phyloP scores from a whole-genome alignment of 2,113 vertebrate genomes.

The Alethe castanea region DNA sequence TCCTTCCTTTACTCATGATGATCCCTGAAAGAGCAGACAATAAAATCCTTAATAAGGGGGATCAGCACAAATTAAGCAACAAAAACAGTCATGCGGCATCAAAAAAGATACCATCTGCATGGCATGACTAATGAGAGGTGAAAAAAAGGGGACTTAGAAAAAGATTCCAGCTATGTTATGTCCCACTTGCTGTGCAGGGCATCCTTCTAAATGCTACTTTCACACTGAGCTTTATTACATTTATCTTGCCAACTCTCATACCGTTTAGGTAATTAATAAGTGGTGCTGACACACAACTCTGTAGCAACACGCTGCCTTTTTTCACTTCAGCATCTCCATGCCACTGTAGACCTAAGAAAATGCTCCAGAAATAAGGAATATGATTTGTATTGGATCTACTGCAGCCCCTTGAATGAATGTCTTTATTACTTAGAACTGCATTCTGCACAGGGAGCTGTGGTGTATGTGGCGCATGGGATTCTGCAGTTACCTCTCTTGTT shows the following conservation, averaged over 20 bases:
- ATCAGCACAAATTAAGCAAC: not conserved
- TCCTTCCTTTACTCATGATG: slow-evolving; percentile 10
- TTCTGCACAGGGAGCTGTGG: not conserved
- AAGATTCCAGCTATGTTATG: not conserved
- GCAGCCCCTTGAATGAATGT: not conserved
- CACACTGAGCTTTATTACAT: not conserved
- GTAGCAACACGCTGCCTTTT: not conserved
- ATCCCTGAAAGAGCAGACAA: not conserved
- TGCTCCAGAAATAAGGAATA: not conserved
- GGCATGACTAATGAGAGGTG: not conserved
- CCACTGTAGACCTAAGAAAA: not conserved
- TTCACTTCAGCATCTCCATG: not conserved
- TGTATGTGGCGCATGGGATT: not conserved
- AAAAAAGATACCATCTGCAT: not conserved
- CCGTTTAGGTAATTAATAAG: not conserved
- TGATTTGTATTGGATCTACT: not conserved
- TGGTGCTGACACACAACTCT: not conserved
- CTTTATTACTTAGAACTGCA: not conserved
- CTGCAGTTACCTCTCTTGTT: not conserved
- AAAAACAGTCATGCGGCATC: not conserved
- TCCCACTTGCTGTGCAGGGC: not conserved
- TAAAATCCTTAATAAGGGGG: slow-evolving; percentile 33
- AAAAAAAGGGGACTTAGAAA: not conserved
- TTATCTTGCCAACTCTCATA: not conserved
- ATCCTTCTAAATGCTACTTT: not conserved